phyloP scores from a whole-genome alignment of 2,113 vertebrate genomes.

The Himantopus leucocephalus region DNA sequence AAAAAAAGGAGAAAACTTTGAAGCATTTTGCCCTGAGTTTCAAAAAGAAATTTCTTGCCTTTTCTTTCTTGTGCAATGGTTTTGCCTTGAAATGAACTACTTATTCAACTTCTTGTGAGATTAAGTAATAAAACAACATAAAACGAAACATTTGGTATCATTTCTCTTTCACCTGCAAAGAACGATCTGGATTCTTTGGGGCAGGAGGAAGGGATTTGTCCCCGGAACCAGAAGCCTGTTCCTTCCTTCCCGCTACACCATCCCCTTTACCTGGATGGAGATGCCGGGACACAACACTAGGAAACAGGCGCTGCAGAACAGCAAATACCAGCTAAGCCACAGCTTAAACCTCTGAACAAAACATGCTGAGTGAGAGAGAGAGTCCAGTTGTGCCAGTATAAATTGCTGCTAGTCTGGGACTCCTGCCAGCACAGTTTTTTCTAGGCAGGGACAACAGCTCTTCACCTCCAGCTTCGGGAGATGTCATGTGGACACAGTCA shows the following conservation, averaged over 20 bases:
- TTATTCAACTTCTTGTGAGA: neutral
- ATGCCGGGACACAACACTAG: neutral
- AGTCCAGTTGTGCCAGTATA: neutral
- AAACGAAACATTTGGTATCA: neutral
- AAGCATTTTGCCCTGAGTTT: neutral
- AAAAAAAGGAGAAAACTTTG: neutral
- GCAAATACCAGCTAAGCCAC: neutral
- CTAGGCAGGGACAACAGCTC: neutral
- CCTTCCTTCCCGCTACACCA: neutral
- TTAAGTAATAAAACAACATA: neutral
- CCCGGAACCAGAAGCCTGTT: neutral
- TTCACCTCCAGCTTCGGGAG: neutral
- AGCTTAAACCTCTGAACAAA: neutral
- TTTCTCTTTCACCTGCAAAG: neutral
- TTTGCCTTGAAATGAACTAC: neutral
- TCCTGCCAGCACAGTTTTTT: neutral
- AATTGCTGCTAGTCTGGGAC: neutral
- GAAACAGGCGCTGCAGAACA: neutral
- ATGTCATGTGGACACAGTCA: neutral
- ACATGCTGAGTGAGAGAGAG: neutral
- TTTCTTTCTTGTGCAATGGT: neutral
- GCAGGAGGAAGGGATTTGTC: neutral
- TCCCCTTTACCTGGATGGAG: neutral
- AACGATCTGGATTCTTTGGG: neutral
- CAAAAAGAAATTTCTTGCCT: neutral